Conservation (phyloP, 2,113 vertebrate species). For the Puma concolor region DNA sequence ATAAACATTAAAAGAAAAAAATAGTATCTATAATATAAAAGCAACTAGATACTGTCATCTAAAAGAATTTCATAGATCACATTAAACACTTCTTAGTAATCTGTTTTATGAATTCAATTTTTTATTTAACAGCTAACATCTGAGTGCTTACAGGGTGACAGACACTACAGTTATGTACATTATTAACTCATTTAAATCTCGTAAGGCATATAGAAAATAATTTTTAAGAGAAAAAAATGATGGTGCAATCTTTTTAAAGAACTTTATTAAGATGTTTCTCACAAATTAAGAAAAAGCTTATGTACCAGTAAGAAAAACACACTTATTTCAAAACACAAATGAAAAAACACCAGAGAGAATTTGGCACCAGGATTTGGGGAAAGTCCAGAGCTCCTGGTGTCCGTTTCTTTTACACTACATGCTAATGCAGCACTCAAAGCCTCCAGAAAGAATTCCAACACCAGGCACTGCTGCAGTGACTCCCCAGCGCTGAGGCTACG, state of each 20-base stretch:
- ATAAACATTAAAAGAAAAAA: no score
- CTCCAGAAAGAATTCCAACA: slow-evolving; percentile 8
- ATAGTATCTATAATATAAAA: neutral
- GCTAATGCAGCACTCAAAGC: neutral
- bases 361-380: neutral
- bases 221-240: slow-evolving; percentile 29
- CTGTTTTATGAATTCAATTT: slow-evolving; percentile 12
- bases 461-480: neutral
- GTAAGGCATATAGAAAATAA: slow-evolving; percentile 2
- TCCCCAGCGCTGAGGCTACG: neutral
- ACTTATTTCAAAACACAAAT: slow-evolving; percentile 51
- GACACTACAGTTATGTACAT: neutral
- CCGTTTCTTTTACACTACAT: neutral
- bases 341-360: slow-evolving; percentile 47
- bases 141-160: neutral
- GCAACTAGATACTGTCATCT: neutral
- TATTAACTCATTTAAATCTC: neutral
- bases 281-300: slow-evolving; percentile 44
- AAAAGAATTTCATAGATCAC: slow-evolving; percentile 29
- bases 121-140: slow-evolving; percentile 30
- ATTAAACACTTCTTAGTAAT: neutral
- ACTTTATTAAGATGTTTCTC: slow-evolving; percentile 70
- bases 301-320: slow-evolving; percentile 40
- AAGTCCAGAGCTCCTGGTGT: neutral
- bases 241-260: slow-evolving; percentile 13